Percentiles rank a stretch among this genome's conserved stretches.
These are phyloP conservation scores for Bradypodion ventrale DNA, from an alignment of 2,797 vertebrate species.

Conservation along the genomic window DNA sequence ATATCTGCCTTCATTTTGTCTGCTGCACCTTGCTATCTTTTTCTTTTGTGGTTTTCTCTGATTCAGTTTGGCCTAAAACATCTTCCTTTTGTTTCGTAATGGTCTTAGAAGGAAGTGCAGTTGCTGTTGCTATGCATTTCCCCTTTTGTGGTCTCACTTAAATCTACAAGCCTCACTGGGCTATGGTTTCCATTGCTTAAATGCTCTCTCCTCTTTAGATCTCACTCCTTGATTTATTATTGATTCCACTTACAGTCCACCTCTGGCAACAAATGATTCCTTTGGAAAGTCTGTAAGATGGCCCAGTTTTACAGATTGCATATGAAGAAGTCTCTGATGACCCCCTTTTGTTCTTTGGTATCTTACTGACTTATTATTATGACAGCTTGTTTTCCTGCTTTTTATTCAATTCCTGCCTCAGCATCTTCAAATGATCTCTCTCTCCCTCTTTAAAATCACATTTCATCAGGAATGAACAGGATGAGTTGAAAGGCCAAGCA, in stretches of 20 bases:
- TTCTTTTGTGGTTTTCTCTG: slow-evolving; percentile 15
- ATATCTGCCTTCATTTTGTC: neutral
- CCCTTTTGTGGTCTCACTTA: slow-evolving; percentile 28
- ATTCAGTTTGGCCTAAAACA: slow-evolving; percentile 32
- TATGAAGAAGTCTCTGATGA: slow-evolving; percentile 42
- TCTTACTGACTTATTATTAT: neutral
- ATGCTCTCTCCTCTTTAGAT: slow-evolving; percentile 11
- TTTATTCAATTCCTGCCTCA: neutral
- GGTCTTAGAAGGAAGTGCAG: slow-evolving; percentile 37
- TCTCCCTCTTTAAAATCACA: neutral
- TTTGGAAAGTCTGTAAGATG: slow-evolving; percentile 30
- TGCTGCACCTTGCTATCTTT: neutral
- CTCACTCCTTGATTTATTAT: slow-evolving; percentile 33
- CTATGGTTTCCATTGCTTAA: slow-evolving; percentile 34
- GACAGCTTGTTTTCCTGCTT: neutral
- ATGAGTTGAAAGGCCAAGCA: slow-evolving; percentile 13
- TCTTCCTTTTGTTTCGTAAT: slow-evolving; percentile 40
- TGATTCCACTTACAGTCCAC: slow-evolving; percentile 28
- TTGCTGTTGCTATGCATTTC: neutral
- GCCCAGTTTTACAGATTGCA: slow-evolving; percentile 19
- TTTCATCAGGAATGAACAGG: slow-evolving; percentile 21
- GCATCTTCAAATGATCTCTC: neutral
- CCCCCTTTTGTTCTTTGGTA: slow-evolving; percentile 21
- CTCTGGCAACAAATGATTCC: neutral
- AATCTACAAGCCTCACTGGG: slow-evolving; percentile 36